Percentiles rank a stretch among this genome's conserved stretches.
These are phyloP conservation scores for Hirtodrosophila cameraria DNA, from an alignment of 2,888 invertebrate genomes.

Conservation along the genomic window DNA sequence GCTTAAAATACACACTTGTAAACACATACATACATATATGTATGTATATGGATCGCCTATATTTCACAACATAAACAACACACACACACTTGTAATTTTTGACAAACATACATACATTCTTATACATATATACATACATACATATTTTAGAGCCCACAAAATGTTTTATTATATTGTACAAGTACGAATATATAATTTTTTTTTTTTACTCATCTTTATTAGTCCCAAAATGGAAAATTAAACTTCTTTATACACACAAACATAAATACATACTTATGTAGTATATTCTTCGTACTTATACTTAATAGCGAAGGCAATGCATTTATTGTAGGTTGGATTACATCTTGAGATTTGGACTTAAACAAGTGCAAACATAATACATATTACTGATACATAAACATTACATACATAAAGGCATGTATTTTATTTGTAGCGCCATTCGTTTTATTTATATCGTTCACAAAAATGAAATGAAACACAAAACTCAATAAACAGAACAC, in stretches of 20 bases:
- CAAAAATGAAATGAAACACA: conserved; percentile 14
- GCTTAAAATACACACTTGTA: conserved; percentile 26
- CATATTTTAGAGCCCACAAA: conserved; percentile 7
- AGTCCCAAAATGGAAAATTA: conserved; percentile 8
- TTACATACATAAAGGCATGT: conserved; percentile 30
- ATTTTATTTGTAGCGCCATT: conserved; percentile 46
- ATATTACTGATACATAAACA: conserved; percentile 54
- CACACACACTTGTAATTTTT: conserved; percentile 6
- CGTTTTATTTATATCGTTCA: conserved; percentile 32
- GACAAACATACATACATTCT: conserved; percentile 5
- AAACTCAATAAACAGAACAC: conserved; percentile 37
- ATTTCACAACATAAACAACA: conserved; percentile 6
- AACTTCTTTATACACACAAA: conserved; percentile 5
- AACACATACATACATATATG: conserved; percentile 11
- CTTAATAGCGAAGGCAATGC: conserved; percentile 22
- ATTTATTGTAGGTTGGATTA: conserved; percentile 49
- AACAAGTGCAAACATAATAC: too few species aligned
- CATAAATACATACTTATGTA: conserved; percentile 15
- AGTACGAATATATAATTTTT: conserved; percentile 2
- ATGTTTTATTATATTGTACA: conserved; percentile 3
- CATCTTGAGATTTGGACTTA: conserved; percentile 37
- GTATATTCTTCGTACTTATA: conserved; percentile 20
- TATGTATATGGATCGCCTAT: too few species aligned
- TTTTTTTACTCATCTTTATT: conserved; percentile 14
- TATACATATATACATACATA: conserved; percentile 2